These are phyloP conservation scores for Druon quercuslanigerum DNA, from an alignment of 1,140 invertebrate genomes.

Conservation along the genomic window DNA sequence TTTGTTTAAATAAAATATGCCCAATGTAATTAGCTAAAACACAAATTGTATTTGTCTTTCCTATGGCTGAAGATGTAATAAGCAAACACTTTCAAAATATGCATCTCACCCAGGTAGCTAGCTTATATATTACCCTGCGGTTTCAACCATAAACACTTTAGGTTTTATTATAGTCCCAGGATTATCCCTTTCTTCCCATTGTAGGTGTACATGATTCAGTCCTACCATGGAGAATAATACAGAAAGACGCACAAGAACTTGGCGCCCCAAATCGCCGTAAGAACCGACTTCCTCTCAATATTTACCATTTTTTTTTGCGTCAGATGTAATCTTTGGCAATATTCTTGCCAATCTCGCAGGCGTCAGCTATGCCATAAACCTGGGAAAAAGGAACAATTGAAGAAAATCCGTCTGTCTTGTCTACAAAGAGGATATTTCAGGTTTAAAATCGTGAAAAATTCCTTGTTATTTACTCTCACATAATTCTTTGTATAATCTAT, in stretches of 20 bases:
- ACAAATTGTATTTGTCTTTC: too few species aligned
- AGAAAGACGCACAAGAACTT: neutral
- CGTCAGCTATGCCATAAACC: too few species aligned
- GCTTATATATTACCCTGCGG: constrained; percentile 11
- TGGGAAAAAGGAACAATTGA: too few species aligned
- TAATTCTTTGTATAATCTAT: too few species aligned
- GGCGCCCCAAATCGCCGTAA: constrained; percentile 25
- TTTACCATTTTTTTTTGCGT: constrained; percentile 7
- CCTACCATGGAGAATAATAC: neutral
- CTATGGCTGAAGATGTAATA: neutral
- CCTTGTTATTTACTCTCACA: too few species aligned
- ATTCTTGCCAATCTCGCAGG: neutral
- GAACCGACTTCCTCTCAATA: neutral
- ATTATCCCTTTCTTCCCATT: constrained; percentile 26
- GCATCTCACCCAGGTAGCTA: neutral
- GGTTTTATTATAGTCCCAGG: constrained; percentile 13
- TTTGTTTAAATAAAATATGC: too few species aligned
- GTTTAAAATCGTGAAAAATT: too few species aligned
- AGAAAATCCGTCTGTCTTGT: too few species aligned
- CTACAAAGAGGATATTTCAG: too few species aligned
- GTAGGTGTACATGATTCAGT: constrained; percentile 12
- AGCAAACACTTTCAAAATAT: neutral
- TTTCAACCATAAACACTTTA: constrained; percentile 17
- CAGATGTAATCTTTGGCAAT: neutral
- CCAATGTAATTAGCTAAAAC: too few species aligned